Percentiles rank a stretch among this genome's conserved stretches.
phyloP scores from a whole-genome alignment of 2,113 vertebrate species.

The Percina caprodes region DNA sequence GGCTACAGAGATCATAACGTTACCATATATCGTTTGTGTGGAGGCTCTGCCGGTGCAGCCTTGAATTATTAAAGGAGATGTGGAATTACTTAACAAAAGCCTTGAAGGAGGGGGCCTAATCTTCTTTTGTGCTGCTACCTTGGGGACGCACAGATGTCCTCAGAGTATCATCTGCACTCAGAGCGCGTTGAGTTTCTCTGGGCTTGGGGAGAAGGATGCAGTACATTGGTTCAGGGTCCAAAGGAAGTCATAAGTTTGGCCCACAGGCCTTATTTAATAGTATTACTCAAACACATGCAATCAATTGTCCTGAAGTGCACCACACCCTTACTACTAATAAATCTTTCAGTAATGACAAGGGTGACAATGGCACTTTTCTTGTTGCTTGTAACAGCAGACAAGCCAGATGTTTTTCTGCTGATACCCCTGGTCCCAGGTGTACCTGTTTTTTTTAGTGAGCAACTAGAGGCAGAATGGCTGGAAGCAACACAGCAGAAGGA shows the following conservation, averaged over 20 bases:
- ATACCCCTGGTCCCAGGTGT: background rate
- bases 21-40: slow-evolving; percentile 58
- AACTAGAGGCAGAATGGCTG: slow-evolving; percentile 14
- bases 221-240: slow-evolving; percentile 45
- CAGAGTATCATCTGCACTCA: slow-evolving; percentile 62
- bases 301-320: slow-evolving; percentile 44
- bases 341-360: slow-evolving; percentile 40
- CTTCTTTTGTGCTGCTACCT: slow-evolving; percentile 75
- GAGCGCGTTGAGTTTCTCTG: slow-evolving; percentile 53
- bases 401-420: slow-evolving; percentile 18
- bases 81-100: slow-evolving; percentile 79
- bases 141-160: slow-evolving; percentile 67
- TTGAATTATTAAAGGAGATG: slow-evolving; percentile 81
- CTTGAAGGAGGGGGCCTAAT: slow-evolving; percentile 75
- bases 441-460: slow-evolving; percentile 11
- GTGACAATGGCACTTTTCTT: slow-evolving; percentile 22
- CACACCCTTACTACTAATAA: slow-evolving; percentile 30
- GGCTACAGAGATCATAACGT: slow-evolving; percentile 57
- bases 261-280: slow-evolving; percentile 53
- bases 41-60: slow-evolving; percentile 48
- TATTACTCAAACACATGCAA: slow-evolving; percentile 33
- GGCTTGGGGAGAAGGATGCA: slow-evolving; percentile 50
- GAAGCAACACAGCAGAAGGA: background rate
- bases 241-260: slow-evolving; percentile 65
- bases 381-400: slow-evolving; percentile 18